phyloP scores from a whole-genome alignment of 2,888 invertebrate genomes.

The Baronia brevicornis region DNA sequence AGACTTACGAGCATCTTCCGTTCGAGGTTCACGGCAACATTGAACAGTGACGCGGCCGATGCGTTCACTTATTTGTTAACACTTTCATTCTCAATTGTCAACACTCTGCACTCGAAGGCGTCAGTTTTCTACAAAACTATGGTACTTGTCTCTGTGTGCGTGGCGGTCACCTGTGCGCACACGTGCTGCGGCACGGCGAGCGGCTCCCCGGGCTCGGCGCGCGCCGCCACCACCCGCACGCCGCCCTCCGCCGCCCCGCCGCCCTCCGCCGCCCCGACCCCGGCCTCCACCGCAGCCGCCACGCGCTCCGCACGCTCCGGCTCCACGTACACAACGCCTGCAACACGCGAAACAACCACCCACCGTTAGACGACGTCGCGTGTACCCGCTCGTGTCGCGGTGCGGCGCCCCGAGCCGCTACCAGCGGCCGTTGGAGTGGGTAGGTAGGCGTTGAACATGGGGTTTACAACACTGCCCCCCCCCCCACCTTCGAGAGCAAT shows the following conservation, averaged over 20 bases:
- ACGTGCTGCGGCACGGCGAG: constrained; percentile 18
- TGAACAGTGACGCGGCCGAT: background rate
- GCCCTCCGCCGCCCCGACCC: background rate
- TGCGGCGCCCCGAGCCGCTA: too few relatives aligned
- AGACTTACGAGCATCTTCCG: background rate
- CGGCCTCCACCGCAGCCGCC: constrained; percentile 14
- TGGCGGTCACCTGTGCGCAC: constrained; percentile 14
- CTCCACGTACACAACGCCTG: constrained; percentile 18
- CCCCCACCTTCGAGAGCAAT: too few relatives aligned
- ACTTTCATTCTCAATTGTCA: background rate
- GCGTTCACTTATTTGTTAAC: background rate
- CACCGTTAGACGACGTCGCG: background rate
- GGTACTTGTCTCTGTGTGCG: background rate
- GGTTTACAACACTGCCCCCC: too few relatives aligned
- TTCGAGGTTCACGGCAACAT: background rate
- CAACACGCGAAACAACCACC: background rate
- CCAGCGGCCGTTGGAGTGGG: too few relatives aligned
- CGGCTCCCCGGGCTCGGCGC: constrained; percentile 17
- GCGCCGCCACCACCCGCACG: constrained; percentile 19
- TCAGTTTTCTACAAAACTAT: too few relatives aligned
- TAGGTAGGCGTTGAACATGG: too few relatives aligned
- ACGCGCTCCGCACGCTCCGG: constrained; percentile 16
- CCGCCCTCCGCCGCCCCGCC: background rate
- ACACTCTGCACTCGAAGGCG: background rate
- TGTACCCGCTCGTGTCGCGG: background rate